Evolutionary conservation across 1,140 invertebrate species (phyloP).

Genomic region (Cryptotermes secundus): DNA sequence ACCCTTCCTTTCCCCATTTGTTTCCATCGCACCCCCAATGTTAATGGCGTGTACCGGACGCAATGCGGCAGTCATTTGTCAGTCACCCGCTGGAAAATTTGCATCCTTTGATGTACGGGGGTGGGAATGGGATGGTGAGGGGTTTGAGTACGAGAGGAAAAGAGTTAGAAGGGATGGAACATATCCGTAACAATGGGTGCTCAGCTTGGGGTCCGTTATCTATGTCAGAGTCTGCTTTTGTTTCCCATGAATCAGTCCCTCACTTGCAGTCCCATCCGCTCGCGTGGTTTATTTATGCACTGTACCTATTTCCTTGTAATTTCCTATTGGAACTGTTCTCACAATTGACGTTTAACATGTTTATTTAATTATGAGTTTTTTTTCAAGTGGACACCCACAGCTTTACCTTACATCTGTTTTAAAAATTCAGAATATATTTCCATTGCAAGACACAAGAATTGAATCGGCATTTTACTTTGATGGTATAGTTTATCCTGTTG

Average conservation of each 20-base stretch:
- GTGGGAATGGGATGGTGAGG: background rate
- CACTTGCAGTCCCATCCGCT: background rate
- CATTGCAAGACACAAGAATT: too few species aligned
- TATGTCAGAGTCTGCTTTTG: slow-evolving; percentile 1
- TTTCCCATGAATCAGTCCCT: background rate
- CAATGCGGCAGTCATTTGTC: slow-evolving; percentile 28
- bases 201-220: slow-evolving; percentile 9
- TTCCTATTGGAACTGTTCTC: background rate
- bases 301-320: background rate
- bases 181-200: slow-evolving; percentile 15
- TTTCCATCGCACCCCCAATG: slow-evolving; percentile 8
- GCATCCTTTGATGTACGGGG: slow-evolving; percentile 27
- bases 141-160: slow-evolving; percentile 11
- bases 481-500: too few species aligned
- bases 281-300: background rate
- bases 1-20: background rate
- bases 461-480: too few species aligned
- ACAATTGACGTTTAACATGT: background rate
- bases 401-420: too few species aligned
- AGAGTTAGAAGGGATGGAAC: slow-evolving; percentile 15
- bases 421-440: too few species aligned
- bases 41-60: slow-evolving; percentile 17
- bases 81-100: slow-evolving; percentile 30
- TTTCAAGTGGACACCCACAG: background rate
- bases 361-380: background rate